Conservation (phyloP, 2,113 vertebrate genomes). For the Rhadina sibilatrix region DNA sequence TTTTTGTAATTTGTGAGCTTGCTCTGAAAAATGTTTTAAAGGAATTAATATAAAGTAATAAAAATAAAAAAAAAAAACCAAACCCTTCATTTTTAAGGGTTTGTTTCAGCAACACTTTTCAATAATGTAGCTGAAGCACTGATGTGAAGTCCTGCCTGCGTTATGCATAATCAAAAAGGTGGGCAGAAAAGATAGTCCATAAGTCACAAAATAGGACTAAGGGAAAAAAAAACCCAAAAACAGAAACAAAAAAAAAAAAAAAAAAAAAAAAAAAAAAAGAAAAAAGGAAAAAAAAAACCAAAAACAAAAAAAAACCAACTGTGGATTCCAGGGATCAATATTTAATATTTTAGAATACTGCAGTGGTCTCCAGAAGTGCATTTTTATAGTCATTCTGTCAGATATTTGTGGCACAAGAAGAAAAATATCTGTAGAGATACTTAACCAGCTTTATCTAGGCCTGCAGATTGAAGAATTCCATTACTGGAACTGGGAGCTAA, state of each 20-base stretch:
- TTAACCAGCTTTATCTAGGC: not conserved
- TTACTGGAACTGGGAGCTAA: not conserved
- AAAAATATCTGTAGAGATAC: not conserved
- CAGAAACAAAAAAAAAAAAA: too few relatives aligned
- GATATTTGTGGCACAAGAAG: not conserved
- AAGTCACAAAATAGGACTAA: not conserved
- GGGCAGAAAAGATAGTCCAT: not conserved
- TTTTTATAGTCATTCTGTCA: not conserved
- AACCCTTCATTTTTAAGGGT: not conserved
- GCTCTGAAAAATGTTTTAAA: not conserved
- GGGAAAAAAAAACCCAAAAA: not conserved
- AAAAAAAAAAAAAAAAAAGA: not conserved
- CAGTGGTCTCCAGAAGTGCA: not conserved
- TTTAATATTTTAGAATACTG: not conserved
- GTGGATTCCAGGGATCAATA: not conserved
- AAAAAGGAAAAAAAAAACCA: not conserved
- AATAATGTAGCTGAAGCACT: not conserved
- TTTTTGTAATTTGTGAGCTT: not conserved
- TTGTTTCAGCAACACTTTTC: not conserved
- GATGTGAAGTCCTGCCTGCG: not conserved
- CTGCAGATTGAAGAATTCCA: not conserved
- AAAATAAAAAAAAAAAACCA: too few relatives aligned
- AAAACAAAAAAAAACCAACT: rapidly evolving
- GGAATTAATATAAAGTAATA: not conserved
- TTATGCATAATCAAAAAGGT: not conserved